Evolutionary conservation across 2,113 vertebrate species (phyloP).

Genomic region (Abramis brama): DNA sequence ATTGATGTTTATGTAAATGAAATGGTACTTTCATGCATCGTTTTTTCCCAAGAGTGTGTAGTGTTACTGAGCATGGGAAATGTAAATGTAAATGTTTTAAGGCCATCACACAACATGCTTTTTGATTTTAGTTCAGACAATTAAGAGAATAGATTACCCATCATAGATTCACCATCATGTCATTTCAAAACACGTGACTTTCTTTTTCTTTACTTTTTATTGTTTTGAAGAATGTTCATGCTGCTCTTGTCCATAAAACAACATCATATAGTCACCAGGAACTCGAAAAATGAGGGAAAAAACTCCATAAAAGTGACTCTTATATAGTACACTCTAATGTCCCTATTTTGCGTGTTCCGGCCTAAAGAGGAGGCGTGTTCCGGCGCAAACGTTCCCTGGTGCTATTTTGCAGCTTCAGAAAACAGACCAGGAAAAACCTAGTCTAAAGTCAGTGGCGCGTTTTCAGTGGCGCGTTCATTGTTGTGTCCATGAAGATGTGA

Average conservation of each 20-base stretch:
- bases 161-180: not conserved
- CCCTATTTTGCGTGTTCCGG: too few relatives aligned
- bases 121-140: not conserved
- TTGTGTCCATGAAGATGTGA: too few relatives aligned
- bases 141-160: not conserved
- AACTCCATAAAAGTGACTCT: not conserved
- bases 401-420: too few relatives aligned
- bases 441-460: too few relatives aligned
- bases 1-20: not conserved
- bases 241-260: not conserved
- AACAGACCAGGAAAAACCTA: too few relatives aligned
- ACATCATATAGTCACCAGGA: not conserved
- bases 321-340: not conserved
- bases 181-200: not conserved
- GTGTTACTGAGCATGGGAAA: not conserved
- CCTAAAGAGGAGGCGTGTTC: too few relatives aligned
- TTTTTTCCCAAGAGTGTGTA: not conserved
- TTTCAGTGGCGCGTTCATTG: too few relatives aligned
- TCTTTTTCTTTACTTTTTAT: not conserved
- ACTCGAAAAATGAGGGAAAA: not conserved
- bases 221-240: not conserved
- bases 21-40: not conserved
- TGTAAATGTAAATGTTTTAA: not conserved
- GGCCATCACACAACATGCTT: too few relatives aligned
- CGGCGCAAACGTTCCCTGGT: too few relatives aligned